phyloP scores from a whole-genome alignment of 2,113 vertebrate species.

The Melanostigma gelatinosum region DNA sequence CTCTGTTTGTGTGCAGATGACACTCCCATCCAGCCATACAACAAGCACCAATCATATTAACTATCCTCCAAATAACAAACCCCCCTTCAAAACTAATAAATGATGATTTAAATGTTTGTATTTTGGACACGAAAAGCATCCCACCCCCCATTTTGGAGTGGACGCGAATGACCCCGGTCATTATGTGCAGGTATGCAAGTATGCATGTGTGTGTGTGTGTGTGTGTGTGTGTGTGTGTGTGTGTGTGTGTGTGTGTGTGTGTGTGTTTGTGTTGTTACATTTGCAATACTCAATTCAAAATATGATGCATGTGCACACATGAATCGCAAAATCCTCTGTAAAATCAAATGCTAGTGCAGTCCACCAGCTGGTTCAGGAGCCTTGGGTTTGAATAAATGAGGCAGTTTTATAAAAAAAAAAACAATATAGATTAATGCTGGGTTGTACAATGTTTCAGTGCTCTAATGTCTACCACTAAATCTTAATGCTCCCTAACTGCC shows the following conservation, averaged over 20 bases:
- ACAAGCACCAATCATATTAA: slow-evolving; percentile 72
- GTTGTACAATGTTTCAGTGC: slow-evolving; percentile 5
- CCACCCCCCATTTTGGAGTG: background rate
- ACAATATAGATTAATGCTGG: slow-evolving; percentile 44
- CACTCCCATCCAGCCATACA: slow-evolving; percentile 67
- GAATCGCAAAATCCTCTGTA: background rate
- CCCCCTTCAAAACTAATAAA: slow-evolving; percentile 56
- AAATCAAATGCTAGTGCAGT: slow-evolving; percentile 1
- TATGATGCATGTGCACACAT: background rate
- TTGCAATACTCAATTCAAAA: slow-evolving; percentile 4
- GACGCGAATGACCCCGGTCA: slow-evolving; percentile 21
- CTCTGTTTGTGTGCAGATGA: slow-evolving; percentile 76
- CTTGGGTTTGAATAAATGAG: slow-evolving; percentile 23
- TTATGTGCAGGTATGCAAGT: slow-evolving; percentile 11
- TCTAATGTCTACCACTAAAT: slow-evolving; percentile 39
- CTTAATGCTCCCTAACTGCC: slow-evolving; percentile 42
- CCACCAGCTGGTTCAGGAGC: slow-evolving; percentile 22
- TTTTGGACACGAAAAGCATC: slow-evolving; percentile 52
- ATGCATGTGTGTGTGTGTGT: background rate
- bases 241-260: background rate
- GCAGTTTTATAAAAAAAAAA: slow-evolving; percentile 23
- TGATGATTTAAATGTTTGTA: slow-evolving; percentile 59
- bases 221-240: background rate
- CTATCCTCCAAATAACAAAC: slow-evolving; percentile 67
- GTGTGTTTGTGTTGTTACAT: background rate